Evolutionary conservation across 2,888 invertebrate genomes (phyloP), one percentile per base, ranked within the genome.

Genomic region (Coecobrya sp.): DNA sequence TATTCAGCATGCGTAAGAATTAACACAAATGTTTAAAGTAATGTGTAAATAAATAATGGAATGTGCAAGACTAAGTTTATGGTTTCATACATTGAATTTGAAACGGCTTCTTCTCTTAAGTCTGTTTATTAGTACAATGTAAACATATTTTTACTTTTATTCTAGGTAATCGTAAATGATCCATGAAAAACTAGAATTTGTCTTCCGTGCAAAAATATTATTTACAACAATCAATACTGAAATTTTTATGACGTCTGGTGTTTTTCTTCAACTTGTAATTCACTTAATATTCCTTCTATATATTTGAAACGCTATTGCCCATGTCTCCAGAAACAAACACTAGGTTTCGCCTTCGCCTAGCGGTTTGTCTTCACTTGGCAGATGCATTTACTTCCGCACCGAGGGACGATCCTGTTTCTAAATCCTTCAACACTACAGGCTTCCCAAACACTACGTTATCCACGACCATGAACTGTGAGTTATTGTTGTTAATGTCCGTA

Each of bases 371-470:
- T 36, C 36, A 8, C 16, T n/a, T 70, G 5, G 13, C 22, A 10
- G 22, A 22, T 25, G 27, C 49, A 76, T 25, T 88, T 13, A 49
- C 3, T 13, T 76, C 25, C 5, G 45, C 3, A 76, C 49, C 22
- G 45, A 49, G 22, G 49, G 45, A 76, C 25, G 76, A 45, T 25
- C 45, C 22, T 5, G 82, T 25, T 0, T 89, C 84, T 10, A 52
- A 16, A 73, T 73, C 19, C 19, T 19, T 22, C 3, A 70, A 25
- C 36, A 52, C 73, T 3, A 84, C 70, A 0, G 89, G 89, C n/a
- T 89, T 89, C 7, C 89, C 89, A 30, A 89, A 70, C 19, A 52
- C 52, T 3, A 84, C 62, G 25, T 59, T 25, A 13, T 84, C 89
- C 13, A 81, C 36, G 16, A 89, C n/a, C n/a, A 62, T 70, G 52